Percentiles rank a stretch among this genome's conserved stretches.
Conservation (phyloP, 2,113 vertebrate genomes). For the Oncorhynchus keta region DNA sequence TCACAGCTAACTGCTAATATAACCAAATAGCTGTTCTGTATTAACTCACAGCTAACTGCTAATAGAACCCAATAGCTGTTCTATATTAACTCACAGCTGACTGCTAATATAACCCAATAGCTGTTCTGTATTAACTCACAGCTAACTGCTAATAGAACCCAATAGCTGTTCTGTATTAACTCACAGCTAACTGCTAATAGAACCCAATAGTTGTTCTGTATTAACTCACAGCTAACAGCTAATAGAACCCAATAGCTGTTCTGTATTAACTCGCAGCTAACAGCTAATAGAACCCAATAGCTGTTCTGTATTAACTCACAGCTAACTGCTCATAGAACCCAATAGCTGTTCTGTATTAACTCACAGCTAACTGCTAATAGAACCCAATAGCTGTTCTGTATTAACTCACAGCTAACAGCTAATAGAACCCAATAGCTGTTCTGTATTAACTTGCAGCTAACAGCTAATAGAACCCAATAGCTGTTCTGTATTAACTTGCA, state of each 20-base stretch:
- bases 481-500: too few species aligned
- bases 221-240: not conserved
- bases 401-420: too few species aligned
- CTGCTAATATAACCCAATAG: constrained; percentile 23
- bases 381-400: not conserved
- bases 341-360: constrained; percentile 38
- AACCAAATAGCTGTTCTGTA: constrained; percentile 11
- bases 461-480: too few species aligned
- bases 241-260: not conserved
- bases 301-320: constrained; percentile 41
- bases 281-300: not conserved
- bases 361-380: constrained; percentile 64
- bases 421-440: too few species aligned
- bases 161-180: constrained; percentile 39
- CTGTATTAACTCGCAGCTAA: too few species aligned
- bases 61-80: constrained; percentile 33
- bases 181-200: constrained; percentile 53
- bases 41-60: constrained; percentile 54
- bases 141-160: constrained; percentile 57
- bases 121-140: constrained; percentile 47
- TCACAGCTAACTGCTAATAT: constrained; percentile 11
- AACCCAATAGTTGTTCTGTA: too few species aligned
- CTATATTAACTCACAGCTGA: constrained; percentile 57
- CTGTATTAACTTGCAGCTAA: too few species aligned
- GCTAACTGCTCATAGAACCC: constrained; percentile 60